Conservation (phyloP, 1,140 invertebrate genomes). For the Zaprionus lachaisei region DNA sequence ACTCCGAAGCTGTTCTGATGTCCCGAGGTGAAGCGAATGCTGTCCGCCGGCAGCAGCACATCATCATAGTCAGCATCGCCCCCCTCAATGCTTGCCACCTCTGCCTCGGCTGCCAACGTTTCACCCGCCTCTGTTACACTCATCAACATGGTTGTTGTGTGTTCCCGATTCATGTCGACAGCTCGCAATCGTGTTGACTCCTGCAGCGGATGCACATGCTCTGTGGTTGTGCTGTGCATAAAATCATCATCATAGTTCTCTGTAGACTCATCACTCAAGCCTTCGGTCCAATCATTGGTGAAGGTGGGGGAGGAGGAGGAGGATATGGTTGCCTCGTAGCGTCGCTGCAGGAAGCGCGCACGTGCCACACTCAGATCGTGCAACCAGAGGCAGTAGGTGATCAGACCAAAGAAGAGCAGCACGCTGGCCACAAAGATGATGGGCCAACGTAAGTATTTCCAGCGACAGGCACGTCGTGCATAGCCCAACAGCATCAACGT, state of each 20-base stretch:
- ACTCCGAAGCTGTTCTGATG: conserved; percentile 87
- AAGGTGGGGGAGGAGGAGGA: conserved; percentile 18
- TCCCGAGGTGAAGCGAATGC: conserved; percentile 86
- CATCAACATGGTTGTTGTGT: conserved; percentile 33
- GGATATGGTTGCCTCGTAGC: conserved; percentile 56
- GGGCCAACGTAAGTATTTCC: conserved; percentile 80
- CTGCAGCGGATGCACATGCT: conserved; percentile 27
- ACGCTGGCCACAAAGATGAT: conserved; percentile 79
- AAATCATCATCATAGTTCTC: neutral
- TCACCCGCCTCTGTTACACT: conserved; percentile 13
- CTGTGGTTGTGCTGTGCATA: conserved; percentile 22
- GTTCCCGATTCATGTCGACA: conserved; percentile 40
- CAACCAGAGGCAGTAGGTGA: conserved; percentile 80
- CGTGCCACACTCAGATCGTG: conserved; percentile 78
- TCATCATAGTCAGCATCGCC: conserved; percentile 66
- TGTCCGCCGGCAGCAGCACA: conserved; percentile 67
- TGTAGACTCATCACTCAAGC: conserved; percentile 33
- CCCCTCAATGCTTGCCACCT: conserved; percentile 20
- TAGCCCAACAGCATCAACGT: conserved; percentile 59
- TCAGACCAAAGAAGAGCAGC: conserved; percentile 76
- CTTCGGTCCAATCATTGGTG: conserved; percentile 29
- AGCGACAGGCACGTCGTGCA: conserved; percentile 68
- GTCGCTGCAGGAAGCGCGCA: conserved; percentile 66
- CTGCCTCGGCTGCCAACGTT: neutral
- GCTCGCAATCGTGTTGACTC: conserved; percentile 66